Base-by-base conservation (phyloP, 2,888 invertebrate species). In the Spisula solida region DNA sequence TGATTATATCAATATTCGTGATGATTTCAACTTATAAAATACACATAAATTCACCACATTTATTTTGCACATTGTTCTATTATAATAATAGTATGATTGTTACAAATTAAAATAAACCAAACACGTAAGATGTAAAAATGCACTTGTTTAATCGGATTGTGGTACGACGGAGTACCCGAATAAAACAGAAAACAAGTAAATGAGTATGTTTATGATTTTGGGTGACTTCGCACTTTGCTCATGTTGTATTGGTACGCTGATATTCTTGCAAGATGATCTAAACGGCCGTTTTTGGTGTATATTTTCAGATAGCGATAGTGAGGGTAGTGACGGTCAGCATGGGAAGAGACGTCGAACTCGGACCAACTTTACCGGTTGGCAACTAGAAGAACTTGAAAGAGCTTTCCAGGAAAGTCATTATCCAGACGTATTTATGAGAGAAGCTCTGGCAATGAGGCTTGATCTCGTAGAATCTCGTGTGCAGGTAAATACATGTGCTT, bases 361-460 rank as follows among this genome's bases (percentile, higher is more conserved):
- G 48, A 96, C 96, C 12, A 97, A 97, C 94, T 99, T 97, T 98
- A 98, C 97, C 90, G 97, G 97, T 41, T 97, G 97, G 97, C 97
- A 97, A 95, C 94, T 97, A 92, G 97, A 97, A 93, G 97, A 97
- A 94, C 97, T 99, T 96, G 99, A 99, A 97, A 97, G 99, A 92
- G 99, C 99, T 41, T 99, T 99, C 97, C 97, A 98, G 92, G 98
- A 99, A 93, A 98, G 98, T 83, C 99, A 99, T 97, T 99, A 99
- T 97, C 99, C 99, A 0, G 99, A 99, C 97, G 99, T 99, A 94
- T 99, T 99, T 97, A 99, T 99, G 99, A 97, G 99, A 94, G 99
- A 99, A 97, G 99, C 99, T 0, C 97, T 99, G 88, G 99, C 99
- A 81, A 98, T 99, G 98, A 97, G 99, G 95, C 97, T 99, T 92